Evolutionary conservation across 2,888 invertebrate species (phyloP).

Genomic region (Abrostola tripartita): DNA sequence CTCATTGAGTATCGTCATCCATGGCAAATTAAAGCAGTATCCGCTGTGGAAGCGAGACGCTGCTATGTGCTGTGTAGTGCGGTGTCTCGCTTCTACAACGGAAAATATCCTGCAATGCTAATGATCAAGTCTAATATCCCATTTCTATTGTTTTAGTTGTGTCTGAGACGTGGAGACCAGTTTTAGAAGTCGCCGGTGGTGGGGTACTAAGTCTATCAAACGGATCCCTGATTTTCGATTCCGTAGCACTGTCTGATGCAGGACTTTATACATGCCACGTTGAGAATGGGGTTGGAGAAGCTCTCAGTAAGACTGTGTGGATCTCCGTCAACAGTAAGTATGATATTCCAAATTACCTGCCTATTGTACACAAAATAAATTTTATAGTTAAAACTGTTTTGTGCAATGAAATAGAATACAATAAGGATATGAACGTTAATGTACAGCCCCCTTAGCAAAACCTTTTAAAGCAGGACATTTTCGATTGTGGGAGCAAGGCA

Average conservation of each 20-base stretch:
- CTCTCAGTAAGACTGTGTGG: conserved; percentile 84
- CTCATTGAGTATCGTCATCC: too few relatives aligned
- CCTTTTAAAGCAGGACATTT: too few relatives aligned
- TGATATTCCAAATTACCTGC: background rate
- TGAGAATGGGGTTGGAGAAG: conserved; percentile 86
- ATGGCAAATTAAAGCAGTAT: too few relatives aligned
- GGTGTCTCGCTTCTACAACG: too few relatives aligned
- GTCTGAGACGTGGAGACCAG: conserved; percentile 83
- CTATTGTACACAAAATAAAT: background rate
- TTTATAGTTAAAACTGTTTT: background rate
- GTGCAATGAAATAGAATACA: too few relatives aligned
- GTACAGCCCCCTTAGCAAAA: too few relatives aligned
- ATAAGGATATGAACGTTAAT: too few relatives aligned
- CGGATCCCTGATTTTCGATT: conserved; percentile 83
- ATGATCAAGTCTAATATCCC: too few relatives aligned
- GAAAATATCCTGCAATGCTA: background rate
- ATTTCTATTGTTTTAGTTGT: conserved; percentile 67
- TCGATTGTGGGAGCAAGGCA: too few relatives aligned
- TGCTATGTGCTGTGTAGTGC: too few relatives aligned
- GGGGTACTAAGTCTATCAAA: conserved; percentile 84
- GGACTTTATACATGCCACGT: conserved; percentile 85
- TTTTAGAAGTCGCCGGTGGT: conserved; percentile 84
- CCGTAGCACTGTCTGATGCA: conserved; percentile 82
- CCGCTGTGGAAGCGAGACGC: too few relatives aligned
- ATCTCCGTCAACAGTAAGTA: conserved; percentile 86